Evolutionary conservation across 2,888 invertebrate genomes (phyloP), one percentile per base, ranked within the genome.

Genomic region (Teleiodes luculella): DNA sequence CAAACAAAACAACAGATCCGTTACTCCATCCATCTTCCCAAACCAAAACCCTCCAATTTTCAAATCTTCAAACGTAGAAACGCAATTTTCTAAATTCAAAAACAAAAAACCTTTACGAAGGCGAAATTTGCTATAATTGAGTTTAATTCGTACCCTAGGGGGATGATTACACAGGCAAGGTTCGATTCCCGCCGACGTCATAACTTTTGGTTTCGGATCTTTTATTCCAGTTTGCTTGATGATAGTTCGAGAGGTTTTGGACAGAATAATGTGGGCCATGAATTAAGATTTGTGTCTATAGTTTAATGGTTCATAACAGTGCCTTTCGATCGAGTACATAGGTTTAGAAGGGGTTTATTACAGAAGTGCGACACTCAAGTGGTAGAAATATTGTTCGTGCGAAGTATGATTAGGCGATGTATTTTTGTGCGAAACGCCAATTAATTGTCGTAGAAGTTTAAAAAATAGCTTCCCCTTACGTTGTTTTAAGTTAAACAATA

Each of bases 141-240:
- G 54, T 52, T 45, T 58, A 58, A 58, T 58, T 56, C 52, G 1
- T 33, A 52, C 48, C 58, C 56, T 30, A 10, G 49, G 52, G 54
- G 54, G 13, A 54, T 54, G 52, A 54, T 58, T 58, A 58, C 52
- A 68, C 64, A 16, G 53, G 59, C 53, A n/a, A 43, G 48, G 39
- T 5, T 33, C 41, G 11, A 52, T 24, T 33, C 52, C 31, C 36
- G 20, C 2, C 47, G 45, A 28, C 37, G 30, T 48, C 35, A 48
- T 48, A 48, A 48, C 48, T 48, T 31, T 31, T 31, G 35, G 35
- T 30, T 33, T 48, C 20, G 46, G 14, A 46, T 31, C 16, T 46
- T 31, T 14, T 16, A 30, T 46, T 31, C 46, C 14, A 31, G 46
- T 14, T 46, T 20, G 35, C 35, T 48, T 48, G 48, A 48, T 48